Conservation (phyloP, 2,113 vertebrate species). For the Speoplatyrhinus poulsoni region DNA sequence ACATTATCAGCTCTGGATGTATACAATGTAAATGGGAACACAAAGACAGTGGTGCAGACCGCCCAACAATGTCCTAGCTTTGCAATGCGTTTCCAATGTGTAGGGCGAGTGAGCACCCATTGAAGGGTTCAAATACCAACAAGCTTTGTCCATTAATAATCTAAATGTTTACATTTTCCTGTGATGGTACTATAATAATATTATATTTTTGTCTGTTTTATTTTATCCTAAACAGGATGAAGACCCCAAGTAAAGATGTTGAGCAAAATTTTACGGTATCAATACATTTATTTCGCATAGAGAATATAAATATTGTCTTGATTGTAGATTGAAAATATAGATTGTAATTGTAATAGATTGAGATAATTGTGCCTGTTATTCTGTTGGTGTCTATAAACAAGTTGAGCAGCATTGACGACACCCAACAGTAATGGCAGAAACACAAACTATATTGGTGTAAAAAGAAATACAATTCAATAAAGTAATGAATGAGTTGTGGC, state of each 20-base stretch:
- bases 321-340: not conserved
- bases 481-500: not conserved
- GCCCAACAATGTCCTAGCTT: no score
- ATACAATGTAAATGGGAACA: no score
- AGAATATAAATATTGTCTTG: not conserved
- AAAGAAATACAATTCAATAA: not conserved
- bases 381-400: no score
- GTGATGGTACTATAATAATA: not conserved
- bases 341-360: no score
- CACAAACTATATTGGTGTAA: not conserved
- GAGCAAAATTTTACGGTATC: conserved; percentile 15
- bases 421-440: no score
- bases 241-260: not conserved
- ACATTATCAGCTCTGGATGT: no score
- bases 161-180: no score
- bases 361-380: no score
- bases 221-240: not conserved
- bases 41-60: no score
- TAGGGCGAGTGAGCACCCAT: no score
- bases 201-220: conserved; percentile 12
- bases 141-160: not conserved
- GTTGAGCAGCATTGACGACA: no score
- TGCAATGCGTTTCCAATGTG: no score
- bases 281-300: not conserved
- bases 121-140: not conserved